Evolutionary conservation across 1,140 invertebrate species (phyloP).

Genomic region (Zaprionus ornatus): DNA sequence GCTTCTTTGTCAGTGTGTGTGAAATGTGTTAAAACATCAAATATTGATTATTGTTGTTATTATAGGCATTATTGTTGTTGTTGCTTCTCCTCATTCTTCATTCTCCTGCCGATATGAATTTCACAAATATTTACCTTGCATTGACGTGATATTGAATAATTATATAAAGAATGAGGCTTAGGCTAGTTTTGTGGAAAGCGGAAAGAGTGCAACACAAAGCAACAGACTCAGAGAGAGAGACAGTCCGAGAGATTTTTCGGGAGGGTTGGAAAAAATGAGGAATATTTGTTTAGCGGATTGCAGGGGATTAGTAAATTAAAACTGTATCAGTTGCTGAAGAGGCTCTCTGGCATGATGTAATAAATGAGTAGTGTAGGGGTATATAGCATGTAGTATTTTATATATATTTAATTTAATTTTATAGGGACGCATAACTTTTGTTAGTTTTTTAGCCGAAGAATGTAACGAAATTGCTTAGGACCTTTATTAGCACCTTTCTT

Average conservation of each 20-base stretch:
- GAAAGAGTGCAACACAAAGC: not conserved
- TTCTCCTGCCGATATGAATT: constrained; percentile 56
- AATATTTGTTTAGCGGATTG: not conserved
- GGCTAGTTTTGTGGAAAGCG: constrained; percentile 24
- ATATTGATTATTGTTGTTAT: constrained; percentile 80
- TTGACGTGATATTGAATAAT: constrained; percentile 80
- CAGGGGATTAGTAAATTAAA: not conserved
- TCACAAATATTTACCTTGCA: constrained; percentile 75
- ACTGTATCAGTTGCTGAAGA: not conserved
- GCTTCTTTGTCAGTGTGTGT: constrained; percentile 42
- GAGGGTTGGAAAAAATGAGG: not conserved
- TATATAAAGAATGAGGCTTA: constrained; percentile 67
- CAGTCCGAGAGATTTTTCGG: not conserved
- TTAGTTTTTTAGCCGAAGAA: too few species aligned
- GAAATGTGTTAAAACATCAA: constrained; percentile 81
- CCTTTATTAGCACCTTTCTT: too few species aligned
- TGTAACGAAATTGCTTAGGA: too few species aligned
- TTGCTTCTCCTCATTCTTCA: constrained; percentile 26
- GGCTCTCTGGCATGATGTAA: not conserved
- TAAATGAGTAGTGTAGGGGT: not conserved
- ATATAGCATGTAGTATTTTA: not conserved
- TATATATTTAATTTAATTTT: not conserved
- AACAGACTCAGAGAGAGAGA: not conserved
- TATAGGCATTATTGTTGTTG: constrained; percentile 61
- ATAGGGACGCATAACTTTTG: too few species aligned